A percentile compares a stretch with the other conserved stretches of the same genome.
These are phyloP conservation scores for Tupaia chinensis DNA, from an alignment of 2,113 vertebrate genomes.

Conservation along the genomic window DNA sequence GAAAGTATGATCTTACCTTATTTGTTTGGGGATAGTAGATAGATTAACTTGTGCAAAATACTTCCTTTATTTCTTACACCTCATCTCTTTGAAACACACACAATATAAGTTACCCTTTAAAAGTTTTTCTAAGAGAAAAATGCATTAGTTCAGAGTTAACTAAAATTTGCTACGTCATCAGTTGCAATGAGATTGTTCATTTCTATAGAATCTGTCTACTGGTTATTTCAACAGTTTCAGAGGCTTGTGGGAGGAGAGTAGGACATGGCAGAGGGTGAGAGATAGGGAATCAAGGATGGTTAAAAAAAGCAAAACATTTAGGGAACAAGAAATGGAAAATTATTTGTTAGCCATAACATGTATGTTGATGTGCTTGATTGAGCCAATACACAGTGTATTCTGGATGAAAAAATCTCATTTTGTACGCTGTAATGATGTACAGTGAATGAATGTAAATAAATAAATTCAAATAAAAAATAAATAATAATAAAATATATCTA, in stretches of 20 bases:
- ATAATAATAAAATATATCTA: no score
- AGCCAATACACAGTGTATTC: no score
- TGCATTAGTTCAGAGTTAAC: not conserved
- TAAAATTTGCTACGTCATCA: not conserved
- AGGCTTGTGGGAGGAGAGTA: not conserved
- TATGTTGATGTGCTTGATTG: no score
- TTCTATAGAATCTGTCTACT: not conserved
- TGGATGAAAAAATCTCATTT: no score
- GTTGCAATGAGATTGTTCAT: not conserved
- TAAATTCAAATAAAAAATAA: no score
- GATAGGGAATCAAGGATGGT: no score
- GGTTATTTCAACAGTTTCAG: slow-evolving; percentile 34
- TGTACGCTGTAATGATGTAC: no score
- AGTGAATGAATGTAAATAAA: no score
- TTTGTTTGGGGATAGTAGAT: slow-evolving; percentile 5
- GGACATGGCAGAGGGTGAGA: no score
- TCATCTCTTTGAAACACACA: not conserved
- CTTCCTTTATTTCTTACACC: not conserved
- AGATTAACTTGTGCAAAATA: not conserved
- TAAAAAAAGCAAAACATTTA: no score
- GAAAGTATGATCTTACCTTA: not conserved
- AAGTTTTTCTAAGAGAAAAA: slow-evolving; percentile 8
- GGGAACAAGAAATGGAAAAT: no score
- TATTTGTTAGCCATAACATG: no score
- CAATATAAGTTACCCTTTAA: not conserved